Base-by-base conservation (phyloP, 2,797 vertebrate species). In the Phyllotis vaccarum region DNA sequence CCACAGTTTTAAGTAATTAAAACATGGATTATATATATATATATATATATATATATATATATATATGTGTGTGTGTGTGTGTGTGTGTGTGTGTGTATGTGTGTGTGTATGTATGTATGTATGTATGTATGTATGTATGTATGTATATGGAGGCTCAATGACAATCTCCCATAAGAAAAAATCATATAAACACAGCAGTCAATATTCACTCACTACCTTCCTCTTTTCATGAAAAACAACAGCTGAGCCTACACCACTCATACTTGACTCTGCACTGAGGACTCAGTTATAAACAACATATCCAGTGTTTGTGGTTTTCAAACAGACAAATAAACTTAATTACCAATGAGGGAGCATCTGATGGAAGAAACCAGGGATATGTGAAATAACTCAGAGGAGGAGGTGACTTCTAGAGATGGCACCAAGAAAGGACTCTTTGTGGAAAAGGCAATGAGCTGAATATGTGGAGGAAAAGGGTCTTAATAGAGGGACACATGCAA, bases 1-100 rank as follows among this genome's bases (percentile, higher is more conserved):
- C 22, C 16, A 64, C 37, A 29, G 17, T 92, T 34, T 88, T 43
- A 92, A 85, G 76, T 52, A 95, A 92, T 64, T 85, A 95, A 95
- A 93, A 56, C 52, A 62, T 3, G 16, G 7, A 11, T n/a, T n/a
- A n/a, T n/a, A n/a, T n/a, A n/a, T n/a, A n/a, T n/a, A n/a, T n/a
- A n/a, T n/a, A n/a, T n/a, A n/a, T n/a, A n/a, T n/a, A n/a, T n/a
- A n/a, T n/a, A n/a, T n/a, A n/a, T n/a, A n/a, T n/a, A n/a, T n/a
- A n/a, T n/a, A n/a, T n/a, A n/a, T n/a, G n/a, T n/a, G n/a, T n/a
- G n/a, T n/a, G n/a, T n/a, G n/a, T n/a, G n/a, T n/a, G n/a, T n/a
- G n/a, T n/a, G n/a, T n/a, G n/a, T n/a, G n/a, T n/a, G n/a, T n/a
- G n/a, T n/a, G n/a, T n/a, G n/a, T n/a, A n/a, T n/a, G n/a, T n/a